Conservation (phyloP, 2,113 vertebrate species). For the Dicaeum eximium region DNA sequence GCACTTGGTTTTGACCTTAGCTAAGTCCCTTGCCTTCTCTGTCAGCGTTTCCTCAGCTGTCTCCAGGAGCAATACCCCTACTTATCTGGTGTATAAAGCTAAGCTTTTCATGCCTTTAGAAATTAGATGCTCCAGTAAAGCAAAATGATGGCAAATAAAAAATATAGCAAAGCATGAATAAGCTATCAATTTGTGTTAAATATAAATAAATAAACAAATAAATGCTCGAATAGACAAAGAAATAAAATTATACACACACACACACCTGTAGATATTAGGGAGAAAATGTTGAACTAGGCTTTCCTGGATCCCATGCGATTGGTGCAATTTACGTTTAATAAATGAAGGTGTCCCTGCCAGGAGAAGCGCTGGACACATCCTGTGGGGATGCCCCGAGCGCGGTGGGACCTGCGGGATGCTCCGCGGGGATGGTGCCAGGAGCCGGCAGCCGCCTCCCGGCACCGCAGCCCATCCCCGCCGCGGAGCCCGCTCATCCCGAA, state of each 20-base stretch:
- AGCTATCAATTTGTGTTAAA: neutral
- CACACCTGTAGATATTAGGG: constrained; percentile 39
- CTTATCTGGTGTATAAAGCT: neutral
- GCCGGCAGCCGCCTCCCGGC: rapidly evolving
- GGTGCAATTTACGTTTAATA: constrained; percentile 70
- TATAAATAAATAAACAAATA: neutral
- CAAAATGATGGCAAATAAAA: neutral
- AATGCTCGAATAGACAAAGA: neutral
- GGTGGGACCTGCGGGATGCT: neutral
- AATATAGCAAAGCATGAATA: neutral
- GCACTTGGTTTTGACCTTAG: neutral
- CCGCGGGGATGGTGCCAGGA: neutral
- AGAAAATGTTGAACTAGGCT: constrained; percentile 44
- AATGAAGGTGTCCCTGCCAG: neutral
- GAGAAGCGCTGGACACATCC: rapidly evolving
- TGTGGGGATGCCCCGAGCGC: rapidly evolving
- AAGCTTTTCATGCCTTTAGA: neutral
- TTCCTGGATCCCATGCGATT: constrained; percentile 60
- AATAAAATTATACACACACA: neutral
- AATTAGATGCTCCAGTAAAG: neutral
- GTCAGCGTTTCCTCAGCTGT: neutral
- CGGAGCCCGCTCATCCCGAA: rapidly evolving
- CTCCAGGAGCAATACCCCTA: neutral
- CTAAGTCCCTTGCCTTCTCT: neutral
- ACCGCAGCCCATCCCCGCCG: neutral